Evolutionary conservation across 1,140 invertebrate genomes (phyloP).

Genomic region (Drosophila triauraria): DNA sequence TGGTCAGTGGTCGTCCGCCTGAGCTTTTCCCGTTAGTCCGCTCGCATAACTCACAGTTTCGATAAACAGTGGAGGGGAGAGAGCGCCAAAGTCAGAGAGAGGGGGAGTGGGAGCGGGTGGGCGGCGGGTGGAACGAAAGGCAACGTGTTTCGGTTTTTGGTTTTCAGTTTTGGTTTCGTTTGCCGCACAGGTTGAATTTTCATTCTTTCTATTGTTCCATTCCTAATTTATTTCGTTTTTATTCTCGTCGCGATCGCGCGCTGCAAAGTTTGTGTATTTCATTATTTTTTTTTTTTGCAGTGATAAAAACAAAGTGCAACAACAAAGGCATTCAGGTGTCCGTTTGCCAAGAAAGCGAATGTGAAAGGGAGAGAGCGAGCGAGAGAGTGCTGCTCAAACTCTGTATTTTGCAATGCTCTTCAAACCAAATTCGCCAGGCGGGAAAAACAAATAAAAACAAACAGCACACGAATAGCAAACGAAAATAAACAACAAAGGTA

Average conservation of each 20-base stretch:
- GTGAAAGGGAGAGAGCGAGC: background rate
- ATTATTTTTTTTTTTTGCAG: conserved; percentile 21
- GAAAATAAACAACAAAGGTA: conserved; percentile 26
- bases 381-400: conserved; percentile 40
- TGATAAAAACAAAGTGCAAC: conserved; percentile 31
- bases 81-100: conserved; percentile 6
- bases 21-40: conserved; percentile 68
- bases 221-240: conserved; percentile 18
- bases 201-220: conserved; percentile 19
- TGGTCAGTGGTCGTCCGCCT: conserved; percentile 52
- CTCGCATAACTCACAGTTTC: conserved; percentile 35
- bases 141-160: conserved; percentile 52
- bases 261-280: conserved; percentile 4
- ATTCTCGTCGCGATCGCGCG: conserved; percentile 7
- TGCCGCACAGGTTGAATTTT: conserved; percentile 39
- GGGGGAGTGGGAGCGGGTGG: conserved; percentile 4
- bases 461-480: conserved; percentile 26
- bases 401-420: conserved; percentile 28
- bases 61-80: conserved; percentile 52
- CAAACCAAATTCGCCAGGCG: conserved; percentile 38
- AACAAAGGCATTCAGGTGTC: conserved; percentile 32
- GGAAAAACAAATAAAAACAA: conserved; percentile 40
- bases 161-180: conserved; percentile 42
- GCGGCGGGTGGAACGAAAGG: conserved; percentile 15
- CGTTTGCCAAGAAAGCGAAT: conserved; percentile 11